Conservation (phyloP, 2,113 vertebrate species). For the Acanthisitta chloris region DNA sequence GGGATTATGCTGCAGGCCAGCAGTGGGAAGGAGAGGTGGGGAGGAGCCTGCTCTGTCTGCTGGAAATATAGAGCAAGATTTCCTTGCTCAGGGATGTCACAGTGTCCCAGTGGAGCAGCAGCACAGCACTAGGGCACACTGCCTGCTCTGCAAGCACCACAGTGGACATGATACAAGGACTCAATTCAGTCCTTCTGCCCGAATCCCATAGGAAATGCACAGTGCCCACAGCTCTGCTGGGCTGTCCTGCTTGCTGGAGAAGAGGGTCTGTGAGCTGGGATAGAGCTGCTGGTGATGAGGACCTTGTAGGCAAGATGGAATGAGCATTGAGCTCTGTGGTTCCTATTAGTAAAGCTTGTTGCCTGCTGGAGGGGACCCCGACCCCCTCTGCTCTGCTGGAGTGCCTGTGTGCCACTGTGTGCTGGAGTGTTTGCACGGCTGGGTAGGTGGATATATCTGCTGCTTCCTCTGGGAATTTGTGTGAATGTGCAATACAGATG, state of each 20-base stretch:
- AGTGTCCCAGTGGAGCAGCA: background rate
- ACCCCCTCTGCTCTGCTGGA: background rate
- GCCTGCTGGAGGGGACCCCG: background rate
- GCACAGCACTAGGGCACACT: background rate
- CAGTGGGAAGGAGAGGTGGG: background rate
- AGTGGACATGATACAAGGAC: background rate
- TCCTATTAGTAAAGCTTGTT: background rate
- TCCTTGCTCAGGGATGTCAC: background rate
- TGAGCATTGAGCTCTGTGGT: background rate
- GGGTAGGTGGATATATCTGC: background rate
- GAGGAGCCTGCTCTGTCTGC: background rate
- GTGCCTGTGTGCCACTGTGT: background rate
- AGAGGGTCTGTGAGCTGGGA: background rate
- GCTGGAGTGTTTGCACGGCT: background rate
- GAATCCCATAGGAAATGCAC: background rate
- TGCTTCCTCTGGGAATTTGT: background rate
- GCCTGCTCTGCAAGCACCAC: background rate
- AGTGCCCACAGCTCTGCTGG: background rate
- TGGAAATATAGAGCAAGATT: background rate
- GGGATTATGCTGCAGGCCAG: background rate
- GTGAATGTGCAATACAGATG: background rate
- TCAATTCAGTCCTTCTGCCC: background rate
- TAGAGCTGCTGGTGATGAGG: background rate
- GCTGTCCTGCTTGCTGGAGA: background rate
- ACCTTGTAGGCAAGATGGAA: background rate